Evolutionary conservation across 2,113 vertebrate species (phyloP).

Genomic region (Dipodomys stephensi): DNA sequence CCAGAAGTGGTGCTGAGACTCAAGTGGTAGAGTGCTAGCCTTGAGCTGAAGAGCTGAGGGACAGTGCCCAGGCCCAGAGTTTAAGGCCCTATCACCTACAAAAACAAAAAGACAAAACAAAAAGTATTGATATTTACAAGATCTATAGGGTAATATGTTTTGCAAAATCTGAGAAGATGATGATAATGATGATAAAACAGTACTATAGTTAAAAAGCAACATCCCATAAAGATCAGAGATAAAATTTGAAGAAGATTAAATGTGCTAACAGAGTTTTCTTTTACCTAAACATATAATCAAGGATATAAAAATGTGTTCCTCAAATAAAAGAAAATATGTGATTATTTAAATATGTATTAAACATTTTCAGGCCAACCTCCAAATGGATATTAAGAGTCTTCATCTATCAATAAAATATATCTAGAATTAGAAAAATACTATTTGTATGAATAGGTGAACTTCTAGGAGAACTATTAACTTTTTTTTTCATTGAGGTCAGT

Average conservation of each 20-base stretch:
- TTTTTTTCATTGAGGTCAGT: constrained; percentile 26
- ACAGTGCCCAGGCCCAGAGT: too few species aligned
- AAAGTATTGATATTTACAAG: constrained; percentile 33
- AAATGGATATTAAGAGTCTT: not conserved
- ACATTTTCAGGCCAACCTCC: not conserved
- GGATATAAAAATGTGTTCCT: constrained; percentile 7
- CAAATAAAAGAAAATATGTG: constrained; percentile 3
- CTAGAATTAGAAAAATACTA: not conserved
- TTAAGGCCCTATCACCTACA: rapidly evolving
- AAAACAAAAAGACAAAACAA: too few species aligned
- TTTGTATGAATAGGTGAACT: not conserved
- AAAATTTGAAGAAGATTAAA: constrained; percentile 19
- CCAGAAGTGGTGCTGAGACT: too few species aligned
- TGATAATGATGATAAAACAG: not conserved
- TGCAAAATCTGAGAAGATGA: constrained; percentile 37
- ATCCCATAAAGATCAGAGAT: not conserved
- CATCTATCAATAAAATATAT: not conserved
- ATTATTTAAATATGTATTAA: not conserved
- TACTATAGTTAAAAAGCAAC: not conserved
- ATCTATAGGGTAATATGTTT: constrained; percentile 5
- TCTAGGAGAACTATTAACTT: not conserved
- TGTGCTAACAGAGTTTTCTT: not conserved
- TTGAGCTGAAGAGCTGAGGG: too few species aligned
- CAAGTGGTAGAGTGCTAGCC: too few species aligned
- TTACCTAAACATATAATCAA: constrained; percentile 19